Percentiles rank a stretch among this genome's conserved stretches.
Evolutionary conservation across 2,888 invertebrate genomes (phyloP).

Genomic region (Coelopa pilipes): DNA sequence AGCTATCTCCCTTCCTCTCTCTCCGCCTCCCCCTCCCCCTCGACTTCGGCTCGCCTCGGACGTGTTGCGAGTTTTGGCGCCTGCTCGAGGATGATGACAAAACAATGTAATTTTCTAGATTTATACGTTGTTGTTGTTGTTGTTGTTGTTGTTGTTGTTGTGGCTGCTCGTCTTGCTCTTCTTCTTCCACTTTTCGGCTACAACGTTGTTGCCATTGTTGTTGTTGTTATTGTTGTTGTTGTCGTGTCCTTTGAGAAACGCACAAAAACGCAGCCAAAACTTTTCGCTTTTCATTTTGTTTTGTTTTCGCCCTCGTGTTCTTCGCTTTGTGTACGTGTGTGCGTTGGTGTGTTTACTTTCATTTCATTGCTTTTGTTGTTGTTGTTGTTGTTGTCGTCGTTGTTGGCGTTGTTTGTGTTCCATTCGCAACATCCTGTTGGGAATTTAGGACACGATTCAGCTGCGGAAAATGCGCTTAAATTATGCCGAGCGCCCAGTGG

Average conservation of each 20-base stretch:
- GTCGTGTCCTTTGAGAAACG: constrained; percentile 24
- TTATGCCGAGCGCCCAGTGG: constrained; percentile 1
- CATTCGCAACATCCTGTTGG: constrained; percentile 15
- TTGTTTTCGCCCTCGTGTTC: background rate
- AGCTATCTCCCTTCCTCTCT: background rate
- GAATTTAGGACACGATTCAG: constrained; percentile 39
- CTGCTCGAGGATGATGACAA: constrained; percentile 36
- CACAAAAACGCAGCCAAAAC: constrained; percentile 26
- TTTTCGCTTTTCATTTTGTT: constrained; percentile 9
- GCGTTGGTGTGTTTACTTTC: background rate
- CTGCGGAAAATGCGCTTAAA: constrained; percentile 19
- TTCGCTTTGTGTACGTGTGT: background rate
- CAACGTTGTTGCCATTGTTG: background rate
- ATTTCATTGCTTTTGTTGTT: background rate
- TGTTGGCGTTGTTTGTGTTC: background rate
- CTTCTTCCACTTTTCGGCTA: background rate
- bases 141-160: constrained; percentile 16
- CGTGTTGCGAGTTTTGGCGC: constrained; percentile 13
- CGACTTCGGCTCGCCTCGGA: background rate
- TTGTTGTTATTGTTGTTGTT: background rate
- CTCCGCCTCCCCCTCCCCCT: background rate
- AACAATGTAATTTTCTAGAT: constrained; percentile 45
- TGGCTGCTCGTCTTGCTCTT: background rate
- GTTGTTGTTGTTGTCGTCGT: constrained; percentile 6
- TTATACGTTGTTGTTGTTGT: constrained; percentile 36